Evolutionary conservation across 1,140 invertebrate species (phyloP), one percentile per base, ranked within the genome.

Genomic region (Brachionus paranguensis): DNA sequence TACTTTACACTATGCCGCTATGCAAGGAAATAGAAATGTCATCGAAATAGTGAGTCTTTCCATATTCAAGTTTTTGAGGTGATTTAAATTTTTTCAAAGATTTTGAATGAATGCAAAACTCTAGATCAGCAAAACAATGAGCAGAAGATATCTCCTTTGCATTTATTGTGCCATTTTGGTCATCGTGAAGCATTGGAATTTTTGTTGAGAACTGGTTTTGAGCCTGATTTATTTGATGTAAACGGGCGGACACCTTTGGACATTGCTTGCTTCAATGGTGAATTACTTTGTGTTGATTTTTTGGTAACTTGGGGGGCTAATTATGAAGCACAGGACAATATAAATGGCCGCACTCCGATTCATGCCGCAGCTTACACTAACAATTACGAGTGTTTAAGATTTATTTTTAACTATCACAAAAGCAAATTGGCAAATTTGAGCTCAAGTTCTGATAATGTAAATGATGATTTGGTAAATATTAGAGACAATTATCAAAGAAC

Each of bases 51-150:
- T 81, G 29, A 79, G 17, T n/a, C 45, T 11, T 17, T 78, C 20
- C n/a, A 50, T 50, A 53, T 50, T 50, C 2, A 45, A 47, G 20
- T 33, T 76, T 76, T 7, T 24, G 17, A 12, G 3, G 11, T 24
- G 33, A 24, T 37, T 20, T 27, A 47, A 79, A 64, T 37, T 79
- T n/a, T 60, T 79, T 11, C 37, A 29, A 55, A 81, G 78, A 60
- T 81, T 20, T 68, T 81, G 8, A 43, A 60, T n/a, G 50, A 60
- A 33, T 81, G 78, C 37, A 45, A 20, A 43, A 68, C 37, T 24
- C 41, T 81, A n/a, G 78, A 81, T 65, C 78, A 81, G 20, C 78
- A 81, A 64, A 27, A 60, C 14, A 81, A 81, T 45, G 78, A 64
- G 7, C 50, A 43, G 6, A 60, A 43, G 24, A 60, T 45, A 29